Percentiles rank a stretch among this genome's conserved stretches.
These are phyloP conservation scores for Hozukius guyotensis DNA, from an alignment of 2,797 vertebrate genomes.

Conservation along the genomic window DNA sequence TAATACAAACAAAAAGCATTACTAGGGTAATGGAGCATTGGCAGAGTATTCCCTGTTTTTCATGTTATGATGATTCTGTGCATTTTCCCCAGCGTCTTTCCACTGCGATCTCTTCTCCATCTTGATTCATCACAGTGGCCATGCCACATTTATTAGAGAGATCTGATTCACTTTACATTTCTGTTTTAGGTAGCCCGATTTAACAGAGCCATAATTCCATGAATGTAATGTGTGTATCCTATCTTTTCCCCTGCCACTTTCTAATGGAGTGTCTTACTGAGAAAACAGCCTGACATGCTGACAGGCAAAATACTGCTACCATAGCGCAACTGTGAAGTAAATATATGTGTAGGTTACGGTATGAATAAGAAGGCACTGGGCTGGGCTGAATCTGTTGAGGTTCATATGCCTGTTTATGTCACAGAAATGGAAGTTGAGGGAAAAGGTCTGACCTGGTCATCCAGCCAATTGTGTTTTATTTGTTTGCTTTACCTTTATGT, in stretches of 20 bases:
- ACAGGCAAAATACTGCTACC: background rate
- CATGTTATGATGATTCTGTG: background rate
- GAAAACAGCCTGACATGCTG: background rate
- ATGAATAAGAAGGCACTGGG: background rate
- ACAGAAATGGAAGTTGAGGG: background rate
- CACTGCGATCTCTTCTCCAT: background rate
- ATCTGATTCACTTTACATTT: background rate
- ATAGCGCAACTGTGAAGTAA: background rate
- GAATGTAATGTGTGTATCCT: background rate
- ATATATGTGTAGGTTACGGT: background rate
- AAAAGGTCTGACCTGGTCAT: background rate
- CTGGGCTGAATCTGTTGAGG: background rate
- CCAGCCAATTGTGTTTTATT: background rate
- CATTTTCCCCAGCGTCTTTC: background rate
- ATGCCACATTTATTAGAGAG: background rate
- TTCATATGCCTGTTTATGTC: background rate
- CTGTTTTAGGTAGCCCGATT: background rate
- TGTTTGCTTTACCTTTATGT: slow-evolving; percentile 4
- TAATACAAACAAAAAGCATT: background rate
- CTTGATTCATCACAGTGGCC: background rate
- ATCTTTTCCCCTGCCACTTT: background rate
- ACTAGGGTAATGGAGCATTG: background rate
- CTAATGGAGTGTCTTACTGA: background rate
- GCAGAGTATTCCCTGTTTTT: background rate
- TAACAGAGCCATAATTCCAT: background rate